phyloP scores from a whole-genome alignment of 2,888 invertebrate genomes.

The Cerastis leucographa region DNA sequence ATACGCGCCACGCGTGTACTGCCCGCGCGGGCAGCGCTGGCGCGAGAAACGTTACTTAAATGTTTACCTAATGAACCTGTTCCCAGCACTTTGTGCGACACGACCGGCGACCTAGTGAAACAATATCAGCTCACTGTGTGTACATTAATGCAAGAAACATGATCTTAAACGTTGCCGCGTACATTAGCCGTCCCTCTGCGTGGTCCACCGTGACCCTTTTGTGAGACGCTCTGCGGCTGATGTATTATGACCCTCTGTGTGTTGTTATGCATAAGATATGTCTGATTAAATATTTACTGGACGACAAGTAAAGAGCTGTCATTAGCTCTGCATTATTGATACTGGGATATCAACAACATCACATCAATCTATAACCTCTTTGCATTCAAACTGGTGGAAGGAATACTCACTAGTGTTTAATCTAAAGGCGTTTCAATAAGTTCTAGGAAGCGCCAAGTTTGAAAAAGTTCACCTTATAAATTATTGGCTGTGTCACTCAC shows the following conservation, averaged over 20 bases:
- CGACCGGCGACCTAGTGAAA: not conserved
- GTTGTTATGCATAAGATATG: conserved; percentile 43
- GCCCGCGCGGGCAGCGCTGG: conserved; percentile 1
- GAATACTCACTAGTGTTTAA: not conserved
- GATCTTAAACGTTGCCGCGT: conserved; percentile 21
- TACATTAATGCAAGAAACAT: conserved; percentile 23
- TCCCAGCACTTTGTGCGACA: conserved; percentile 17
- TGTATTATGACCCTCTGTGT: conserved; percentile 33
- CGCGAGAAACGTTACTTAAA: conserved; percentile 34
- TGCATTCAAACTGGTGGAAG: conserved; percentile 5
- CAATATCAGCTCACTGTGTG: conserved; percentile 41
- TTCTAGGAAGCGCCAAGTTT: not conserved
- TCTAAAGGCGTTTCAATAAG: not conserved
- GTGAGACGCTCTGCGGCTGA: conserved; percentile 16
- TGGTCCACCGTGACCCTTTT: conserved; percentile 29
- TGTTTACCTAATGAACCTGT: conserved; percentile 51
- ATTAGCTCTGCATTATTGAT: conserved; percentile 38
- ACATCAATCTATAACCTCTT: not conserved
- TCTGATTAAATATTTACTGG: conserved; percentile 38
- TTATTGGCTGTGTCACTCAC: not conserved
- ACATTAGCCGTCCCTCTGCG: conserved; percentile 21
- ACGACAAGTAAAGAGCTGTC: conserved; percentile 31
- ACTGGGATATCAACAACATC: conserved; percentile 10
- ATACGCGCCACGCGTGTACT: conserved; percentile 3
- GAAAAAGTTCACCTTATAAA: not conserved